phyloP scores from a whole-genome alignment of 2,888 invertebrate genomes.

The Xanthorhoe spadicearia region DNA sequence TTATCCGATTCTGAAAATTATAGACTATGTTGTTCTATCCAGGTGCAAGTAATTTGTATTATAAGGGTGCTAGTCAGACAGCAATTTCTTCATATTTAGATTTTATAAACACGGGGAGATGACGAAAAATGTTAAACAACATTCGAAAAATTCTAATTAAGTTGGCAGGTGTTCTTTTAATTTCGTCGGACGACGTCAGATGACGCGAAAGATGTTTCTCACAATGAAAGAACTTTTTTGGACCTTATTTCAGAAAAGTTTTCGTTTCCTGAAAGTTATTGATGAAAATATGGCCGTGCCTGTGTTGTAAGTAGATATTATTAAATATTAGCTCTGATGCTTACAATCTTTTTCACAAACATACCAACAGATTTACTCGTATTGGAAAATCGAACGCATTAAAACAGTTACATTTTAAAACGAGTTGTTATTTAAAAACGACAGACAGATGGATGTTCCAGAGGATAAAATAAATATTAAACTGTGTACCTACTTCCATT shows the following conservation, averaged over 20 bases:
- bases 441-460: slow-evolving; percentile 64
- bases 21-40: no score
- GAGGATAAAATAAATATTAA: slow-evolving; percentile 72
- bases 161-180: slow-evolving; percentile 80
- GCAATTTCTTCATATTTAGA: slow-evolving; percentile 18
- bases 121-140: slow-evolving; percentile 52
- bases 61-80: background rate
- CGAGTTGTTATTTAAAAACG: slow-evolving; percentile 56
- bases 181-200: slow-evolving; percentile 76
- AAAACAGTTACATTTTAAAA: slow-evolving; percentile 36
- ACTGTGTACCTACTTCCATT: slow-evolving; percentile 63
- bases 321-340: background rate
- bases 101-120: slow-evolving; percentile 49
- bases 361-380: slow-evolving; percentile 16
- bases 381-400: slow-evolving; percentile 25
- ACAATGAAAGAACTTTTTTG: slow-evolving; percentile 55
- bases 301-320: background rate
- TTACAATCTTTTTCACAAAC: background rate
- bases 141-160: slow-evolving; percentile 83
- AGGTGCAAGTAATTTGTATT: background rate
- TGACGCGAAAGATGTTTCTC: slow-evolving; percentile 70
- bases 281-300: slow-evolving; percentile 2
- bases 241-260: slow-evolving; percentile 48
- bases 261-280: slow-evolving; percentile 11
- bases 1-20: no score